phyloP scores from a whole-genome alignment of 2,888 invertebrate species.

The Cantharis rustica region DNA sequence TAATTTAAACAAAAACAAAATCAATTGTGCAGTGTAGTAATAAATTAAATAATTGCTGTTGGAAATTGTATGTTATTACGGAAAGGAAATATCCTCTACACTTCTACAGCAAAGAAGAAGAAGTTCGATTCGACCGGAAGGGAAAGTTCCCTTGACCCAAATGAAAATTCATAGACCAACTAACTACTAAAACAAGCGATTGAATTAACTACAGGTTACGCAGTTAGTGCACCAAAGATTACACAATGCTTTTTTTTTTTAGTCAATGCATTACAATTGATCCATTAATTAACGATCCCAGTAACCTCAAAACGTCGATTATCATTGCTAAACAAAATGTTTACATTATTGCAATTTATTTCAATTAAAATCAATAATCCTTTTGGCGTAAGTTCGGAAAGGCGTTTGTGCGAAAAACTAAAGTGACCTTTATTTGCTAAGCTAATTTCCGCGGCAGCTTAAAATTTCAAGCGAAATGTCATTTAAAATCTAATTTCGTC shows the following conservation, averaged over 20 bases:
- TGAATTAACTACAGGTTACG: slow-evolving; percentile 24
- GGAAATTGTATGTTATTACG: background rate
- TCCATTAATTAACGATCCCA: slow-evolving; percentile 23
- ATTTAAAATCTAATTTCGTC: slow-evolving; percentile 21
- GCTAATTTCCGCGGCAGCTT: background rate
- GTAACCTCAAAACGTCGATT: slow-evolving; percentile 30
- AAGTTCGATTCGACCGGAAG: slow-evolving; percentile 43
- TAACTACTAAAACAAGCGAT: slow-evolving; percentile 18
- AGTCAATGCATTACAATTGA: slow-evolving; percentile 26
- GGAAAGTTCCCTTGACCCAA: slow-evolving; percentile 52
- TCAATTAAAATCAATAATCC: background rate
- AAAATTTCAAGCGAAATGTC: slow-evolving; percentile 12
- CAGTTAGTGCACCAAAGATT: slow-evolving; percentile 13
- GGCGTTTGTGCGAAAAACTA: background rate
- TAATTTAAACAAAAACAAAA: background rate
- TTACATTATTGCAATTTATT: background rate
- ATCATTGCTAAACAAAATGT: background rate
- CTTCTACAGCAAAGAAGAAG: no score
- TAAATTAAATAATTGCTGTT: background rate
- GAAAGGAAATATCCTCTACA: slow-evolving; percentile 17
- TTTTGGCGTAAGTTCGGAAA: background rate
- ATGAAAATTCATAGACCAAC: slow-evolving; percentile 38
- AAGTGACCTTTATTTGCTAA: background rate
- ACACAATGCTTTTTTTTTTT: slow-evolving; percentile 11
- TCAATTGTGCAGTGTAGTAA: background rate